phyloP scores from a whole-genome alignment of 2,113 vertebrate species.

The Falcunculus frontatus region DNA sequence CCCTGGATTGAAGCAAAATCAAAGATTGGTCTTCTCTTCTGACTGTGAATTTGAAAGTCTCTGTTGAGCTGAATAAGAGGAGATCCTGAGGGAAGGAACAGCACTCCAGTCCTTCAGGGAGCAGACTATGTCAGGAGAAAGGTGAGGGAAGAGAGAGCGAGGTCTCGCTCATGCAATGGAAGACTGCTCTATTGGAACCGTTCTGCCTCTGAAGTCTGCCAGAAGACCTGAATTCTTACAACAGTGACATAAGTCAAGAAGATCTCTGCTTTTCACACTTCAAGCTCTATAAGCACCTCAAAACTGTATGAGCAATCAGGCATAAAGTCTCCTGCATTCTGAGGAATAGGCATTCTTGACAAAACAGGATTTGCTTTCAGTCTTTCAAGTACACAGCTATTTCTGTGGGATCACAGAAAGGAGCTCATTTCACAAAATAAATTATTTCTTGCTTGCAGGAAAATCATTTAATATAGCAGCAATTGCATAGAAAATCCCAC shows the following conservation, averaged over 20 bases:
- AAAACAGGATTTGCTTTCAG: background rate
- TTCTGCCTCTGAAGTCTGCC: background rate
- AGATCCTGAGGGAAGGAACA: background rate
- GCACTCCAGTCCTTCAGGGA: background rate
- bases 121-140: background rate
- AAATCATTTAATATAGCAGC: background rate
- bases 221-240: background rate
- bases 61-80: background rate
- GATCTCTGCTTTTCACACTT: constrained; percentile 19
- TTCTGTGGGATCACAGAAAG: background rate
- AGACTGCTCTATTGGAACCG: background rate
- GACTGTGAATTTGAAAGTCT: background rate
- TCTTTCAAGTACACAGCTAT: background rate
- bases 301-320: background rate
- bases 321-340: background rate
- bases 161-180: background rate
- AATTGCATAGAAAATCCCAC: background rate
- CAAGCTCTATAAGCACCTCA: background rate
- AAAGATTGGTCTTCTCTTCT: background rate
- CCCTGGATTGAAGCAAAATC: background rate
- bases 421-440: background rate
- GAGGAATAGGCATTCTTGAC: background rate
- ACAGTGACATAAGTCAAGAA: background rate
- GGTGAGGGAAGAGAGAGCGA: background rate
- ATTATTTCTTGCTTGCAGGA: background rate